Conservation (phyloP, 2,888 invertebrate species). For the Mellilla xanthometata region DNA sequence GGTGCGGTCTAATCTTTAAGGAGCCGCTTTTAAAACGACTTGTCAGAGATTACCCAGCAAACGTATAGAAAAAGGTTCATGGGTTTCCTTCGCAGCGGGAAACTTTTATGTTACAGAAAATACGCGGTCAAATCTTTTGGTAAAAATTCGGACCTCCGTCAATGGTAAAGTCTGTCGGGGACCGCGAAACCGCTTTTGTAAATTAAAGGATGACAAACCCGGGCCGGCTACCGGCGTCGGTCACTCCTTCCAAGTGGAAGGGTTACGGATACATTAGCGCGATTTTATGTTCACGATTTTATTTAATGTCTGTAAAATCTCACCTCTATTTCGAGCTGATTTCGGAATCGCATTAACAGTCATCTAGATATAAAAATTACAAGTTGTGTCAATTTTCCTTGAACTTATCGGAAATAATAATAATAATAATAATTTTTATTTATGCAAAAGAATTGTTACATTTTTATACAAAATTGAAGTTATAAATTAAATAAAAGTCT, state of each 20-base stretch:
- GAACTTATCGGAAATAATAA: no score
- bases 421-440: no score
- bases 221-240: constrained; percentile 17
- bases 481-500: no score
- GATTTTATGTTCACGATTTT: constrained; percentile 22
- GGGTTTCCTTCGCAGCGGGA: constrained; percentile 24
- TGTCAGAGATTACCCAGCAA: constrained; percentile 45
- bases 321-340: constrained; percentile 20
- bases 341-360: no score
- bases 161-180: constrained; percentile 32
- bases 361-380: no score
- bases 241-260: constrained; percentile 27
- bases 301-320: constrained; percentile 15
- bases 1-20: constrained; percentile 50
- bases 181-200: constrained; percentile 34
- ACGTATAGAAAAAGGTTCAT: constrained; percentile 36
- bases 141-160: constrained; percentile 34
- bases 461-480: no score
- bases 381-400: no score
- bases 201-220: constrained; percentile 35
- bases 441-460: no score
- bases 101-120: constrained; percentile 34
- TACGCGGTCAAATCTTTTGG: constrained; percentile 34
- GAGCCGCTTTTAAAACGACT: constrained; percentile 48
- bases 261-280: constrained; percentile 29